Base-by-base conservation (phyloP, 1,140 invertebrate species). In the Littorina saxatilis region DNA sequence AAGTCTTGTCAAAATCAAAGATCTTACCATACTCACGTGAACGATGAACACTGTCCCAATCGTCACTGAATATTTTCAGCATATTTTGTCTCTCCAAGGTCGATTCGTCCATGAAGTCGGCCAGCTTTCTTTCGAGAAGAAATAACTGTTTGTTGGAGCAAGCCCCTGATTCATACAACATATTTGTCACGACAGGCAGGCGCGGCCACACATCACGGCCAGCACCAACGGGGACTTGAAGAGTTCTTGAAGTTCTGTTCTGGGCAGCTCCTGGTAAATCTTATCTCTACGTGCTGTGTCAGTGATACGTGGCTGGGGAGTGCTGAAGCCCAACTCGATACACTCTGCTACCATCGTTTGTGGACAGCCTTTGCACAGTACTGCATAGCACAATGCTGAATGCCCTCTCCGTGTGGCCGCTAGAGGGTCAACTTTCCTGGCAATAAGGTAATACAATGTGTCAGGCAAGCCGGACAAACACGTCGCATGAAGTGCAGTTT, bases 131-230 rank as follows among this genome's bases (percentile, higher is more conserved):
- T 11, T 50, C 9, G 9, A 50, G 47, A 11, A 20, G 11, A n/a
- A 9, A 29, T 27, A 63, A n/a, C 27, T 63, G 11, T 63, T 13
- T 63, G 13, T 63, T 63, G 17, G 58, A 63, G 27, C 58, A 63
- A 7, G 58, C 11, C n/a, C 58, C 58, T 63, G 58, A 63, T 29
- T 63, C 58, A n/a, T 63, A 63, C 58, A 63, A 29, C 58, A 63
- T 63, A n/a, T 15, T 7, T 7, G 27, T 7, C 9, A 63, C 7
- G 11, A 63, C 58, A 50, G 47, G 47, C 20, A 50, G 20, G 47
- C 20, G n/a, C n/a, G n/a, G n/a, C n/a, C 47, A 50, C 47, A 50
- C 47, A 50, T 50, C 47, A 50, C 47, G 20, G 47, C 47, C 9
- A 9, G 20, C 47, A 50, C 47, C 20, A 50, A 20, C 20, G 47